A percentile compares a stretch with the other conserved stretches of the same genome.
Conservation (phyloP, 2,888 invertebrate genomes). For the Andrena flavipes region DNA sequence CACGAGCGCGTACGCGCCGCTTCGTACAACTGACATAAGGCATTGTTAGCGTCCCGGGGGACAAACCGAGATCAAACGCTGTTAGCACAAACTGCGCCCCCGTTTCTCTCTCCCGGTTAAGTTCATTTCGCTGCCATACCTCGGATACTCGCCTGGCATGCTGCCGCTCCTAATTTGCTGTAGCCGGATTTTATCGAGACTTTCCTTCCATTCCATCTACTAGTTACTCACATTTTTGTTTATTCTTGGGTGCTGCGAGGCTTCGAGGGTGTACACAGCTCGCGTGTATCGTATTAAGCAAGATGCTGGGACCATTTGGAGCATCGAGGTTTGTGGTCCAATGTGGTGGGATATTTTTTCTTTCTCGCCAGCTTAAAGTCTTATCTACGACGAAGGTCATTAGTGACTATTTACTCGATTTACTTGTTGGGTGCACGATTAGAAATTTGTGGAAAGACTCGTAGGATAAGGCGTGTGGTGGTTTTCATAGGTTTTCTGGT, state of each 20-base stretch:
- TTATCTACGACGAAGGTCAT: no score
- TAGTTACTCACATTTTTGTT: neutral
- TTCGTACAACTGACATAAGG: conserved; percentile 68
- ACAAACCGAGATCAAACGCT: conserved; percentile 73
- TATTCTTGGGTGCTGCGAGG: neutral
- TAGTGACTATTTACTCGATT: no score
- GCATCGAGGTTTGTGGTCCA: no score
- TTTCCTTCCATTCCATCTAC: neutral
- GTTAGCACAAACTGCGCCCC: conserved; percentile 66
- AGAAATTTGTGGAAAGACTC: no score
- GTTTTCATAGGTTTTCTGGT: no score
- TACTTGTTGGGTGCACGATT: no score
- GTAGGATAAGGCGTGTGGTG: no score
- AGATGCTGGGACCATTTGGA: no score
- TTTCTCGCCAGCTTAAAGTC: no score
- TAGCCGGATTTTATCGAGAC: neutral
- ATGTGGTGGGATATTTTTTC: no score
- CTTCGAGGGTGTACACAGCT: no score
- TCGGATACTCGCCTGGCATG: conserved; percentile 14
- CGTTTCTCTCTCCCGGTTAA: conserved; percentile 50
- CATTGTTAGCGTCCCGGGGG: conserved; percentile 73
- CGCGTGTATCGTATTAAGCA: no score
- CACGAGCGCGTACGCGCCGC: conserved; percentile 16
- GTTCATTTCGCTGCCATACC: conserved; percentile 64
- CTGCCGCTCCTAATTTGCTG: neutral